A percentile compares a stretch with the other conserved stretches of the same genome.
These are phyloP conservation scores for Ptychoptera contaminata DNA, from an alignment of 2,888 invertebrate species.

Conservation along the genomic window DNA sequence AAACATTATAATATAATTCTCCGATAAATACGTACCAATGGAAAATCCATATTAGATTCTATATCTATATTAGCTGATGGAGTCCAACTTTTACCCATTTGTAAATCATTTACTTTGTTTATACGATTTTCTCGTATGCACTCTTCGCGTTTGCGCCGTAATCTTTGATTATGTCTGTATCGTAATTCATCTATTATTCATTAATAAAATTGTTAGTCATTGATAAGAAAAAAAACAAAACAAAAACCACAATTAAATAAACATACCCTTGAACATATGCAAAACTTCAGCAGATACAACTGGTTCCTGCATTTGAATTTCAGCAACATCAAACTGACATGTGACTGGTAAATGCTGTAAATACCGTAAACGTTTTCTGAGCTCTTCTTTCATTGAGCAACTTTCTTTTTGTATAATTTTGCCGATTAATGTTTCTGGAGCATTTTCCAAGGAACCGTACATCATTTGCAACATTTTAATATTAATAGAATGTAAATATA, in stretches of 20 bases:
- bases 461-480: conserved; percentile 75
- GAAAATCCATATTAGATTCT: conserved; percentile 35
- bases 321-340: conserved; percentile 80
- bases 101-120: conserved; percentile 51
- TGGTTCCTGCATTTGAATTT: conserved; percentile 64
- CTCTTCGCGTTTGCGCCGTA: conserved; percentile 60
- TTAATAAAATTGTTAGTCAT: not conserved
- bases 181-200: conserved; percentile 50
- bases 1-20: conserved; percentile 8
- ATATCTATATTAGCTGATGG: conserved; percentile 45
- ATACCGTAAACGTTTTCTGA: conserved; percentile 58
- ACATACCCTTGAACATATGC: conserved; percentile 48
- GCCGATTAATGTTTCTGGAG: conserved; percentile 58
- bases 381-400: conserved; percentile 68
- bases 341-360: conserved; percentile 79
- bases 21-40: conserved; percentile 29
- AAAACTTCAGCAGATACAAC: conserved; percentile 52
- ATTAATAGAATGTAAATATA: conserved; percentile 82
- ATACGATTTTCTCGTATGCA: conserved; percentile 63
- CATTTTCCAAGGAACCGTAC: conserved; percentile 65
- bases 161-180: conserved; percentile 49
- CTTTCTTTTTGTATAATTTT: conserved; percentile 77
- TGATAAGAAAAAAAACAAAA: not conserved
- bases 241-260: not conserved
- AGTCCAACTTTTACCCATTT: conserved; percentile 48